Evolutionary conservation across 2,113 vertebrate species (phyloP), one percentile per base, ranked within the genome.

Genomic region (Rutilus rutilus): DNA sequence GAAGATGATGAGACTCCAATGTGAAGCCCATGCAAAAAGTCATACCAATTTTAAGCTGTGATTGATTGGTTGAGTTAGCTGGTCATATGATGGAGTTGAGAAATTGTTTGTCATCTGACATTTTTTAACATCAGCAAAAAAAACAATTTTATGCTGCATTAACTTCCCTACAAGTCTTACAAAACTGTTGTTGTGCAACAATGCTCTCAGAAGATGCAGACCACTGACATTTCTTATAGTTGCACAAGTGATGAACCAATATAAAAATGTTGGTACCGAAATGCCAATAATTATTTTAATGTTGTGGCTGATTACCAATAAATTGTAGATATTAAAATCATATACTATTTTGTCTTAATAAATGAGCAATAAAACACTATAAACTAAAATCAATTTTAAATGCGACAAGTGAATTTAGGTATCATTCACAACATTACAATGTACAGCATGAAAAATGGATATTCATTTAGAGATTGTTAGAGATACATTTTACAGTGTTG

Each of bases 81-180:
- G 23, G 83, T 74, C 57, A 76, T 2, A 3, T 79, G 57, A 64
- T 19, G 27, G 9, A 64, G 47, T 78, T 85, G 45, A 82, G 79
- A 86, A 86, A 83, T 30, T 33, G 77, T 80, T n/a, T 25, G 45
- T 82, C 80, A 54, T 5, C 1, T 77, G 79, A 86, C 75, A 30
- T 30, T 78, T 73, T 71, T 25, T 17, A 39, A 62, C 10, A 65
- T 85, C 83, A 87, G 83, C 86, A 62, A 83, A 87, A 87, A 33
- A 87, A 83, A 50, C n/a, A 27, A 36, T 69, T 11, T 42, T 25
- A n/a, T 42, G 15, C 19, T 54, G 5, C n/a, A 62, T 21, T n/a
- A 52, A 39, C 33, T 81, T 86, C 82, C 82, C 50, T 33, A 75
- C 39, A 75, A 64, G 73, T 86, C 75, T 83, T 39, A 65, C 65